These are phyloP conservation scores for Thalassoma bifasciatum DNA, from an alignment of 2,113 vertebrate genomes.

Conservation along the genomic window DNA sequence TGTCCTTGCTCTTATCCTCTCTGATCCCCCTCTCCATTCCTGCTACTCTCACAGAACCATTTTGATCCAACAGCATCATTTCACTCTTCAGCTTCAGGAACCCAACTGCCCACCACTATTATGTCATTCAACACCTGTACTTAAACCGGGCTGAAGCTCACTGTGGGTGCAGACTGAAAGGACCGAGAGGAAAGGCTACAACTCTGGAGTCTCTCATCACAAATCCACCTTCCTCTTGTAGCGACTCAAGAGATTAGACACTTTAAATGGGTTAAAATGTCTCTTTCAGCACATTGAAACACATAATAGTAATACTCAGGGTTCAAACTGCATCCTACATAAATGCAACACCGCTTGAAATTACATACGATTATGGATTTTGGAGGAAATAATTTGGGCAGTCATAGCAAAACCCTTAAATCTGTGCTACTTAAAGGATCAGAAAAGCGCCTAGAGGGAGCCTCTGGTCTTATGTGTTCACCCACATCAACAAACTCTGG, in stretches of 20 bases:
- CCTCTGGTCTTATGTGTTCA: conserved; percentile 40
- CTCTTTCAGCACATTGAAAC: conserved; percentile 12
- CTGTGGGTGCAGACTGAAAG: conserved; percentile 30
- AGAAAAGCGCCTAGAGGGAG: conserved; percentile 59
- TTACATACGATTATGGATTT: conserved; percentile 68
- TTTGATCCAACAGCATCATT: conserved; percentile 78
- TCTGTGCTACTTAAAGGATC: conserved; percentile 75
- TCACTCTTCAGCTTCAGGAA: conserved; percentile 72
- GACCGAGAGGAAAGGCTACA: conserved; percentile 4
- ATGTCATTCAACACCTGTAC: conserved; percentile 77
- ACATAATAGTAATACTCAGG: conserved; percentile 22
- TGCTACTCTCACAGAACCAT: conserved; percentile 60
- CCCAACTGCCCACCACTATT: conserved; percentile 76
- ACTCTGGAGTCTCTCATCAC: conserved; percentile 26
- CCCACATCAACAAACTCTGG: conserved; percentile 55
- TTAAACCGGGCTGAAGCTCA: conserved; percentile 68
- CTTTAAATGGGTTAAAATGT: not conserved
- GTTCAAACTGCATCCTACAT: conserved; percentile 59
- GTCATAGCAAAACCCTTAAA: conserved; percentile 68
- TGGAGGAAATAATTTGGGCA: conserved; percentile 45
- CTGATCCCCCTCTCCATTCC: conserved; percentile 74
- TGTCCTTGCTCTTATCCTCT: conserved; percentile 71
- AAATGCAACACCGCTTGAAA: conserved; percentile 44
- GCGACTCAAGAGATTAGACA: conserved; percentile 24
- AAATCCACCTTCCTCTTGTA: conserved; percentile 41